Evolutionary conservation across 2,113 vertebrate genomes (phyloP).

Genomic region (Chiloscyllium plagiosum): DNA sequence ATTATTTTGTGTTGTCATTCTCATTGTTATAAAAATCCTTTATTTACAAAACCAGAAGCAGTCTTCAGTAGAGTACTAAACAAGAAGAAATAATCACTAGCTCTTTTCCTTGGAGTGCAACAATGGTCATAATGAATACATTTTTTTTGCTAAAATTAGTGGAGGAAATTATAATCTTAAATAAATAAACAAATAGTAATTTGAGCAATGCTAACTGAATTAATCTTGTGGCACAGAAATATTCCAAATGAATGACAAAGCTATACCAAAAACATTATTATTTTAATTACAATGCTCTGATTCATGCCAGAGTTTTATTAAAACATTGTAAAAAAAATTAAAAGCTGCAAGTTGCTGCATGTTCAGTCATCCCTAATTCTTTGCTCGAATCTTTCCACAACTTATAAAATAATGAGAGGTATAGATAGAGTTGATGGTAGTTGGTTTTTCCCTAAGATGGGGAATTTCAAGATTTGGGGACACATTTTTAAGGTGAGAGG

Average conservation of each 20-base stretch:
- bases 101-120: not conserved
- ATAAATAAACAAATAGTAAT: not conserved
- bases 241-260: not conserved
- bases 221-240: not conserved
- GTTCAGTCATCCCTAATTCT: constrained; percentile 17
- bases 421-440: no score
- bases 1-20: not conserved
- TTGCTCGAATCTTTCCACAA: not conserved
- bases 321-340: constrained; percentile 4
- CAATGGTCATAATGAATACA: not conserved
- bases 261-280: not conserved
- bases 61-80: not conserved
- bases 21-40: not conserved
- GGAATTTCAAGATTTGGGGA: no score
- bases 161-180: not conserved
- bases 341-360: not conserved
- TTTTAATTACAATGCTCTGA: not conserved
- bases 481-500: no score
- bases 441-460: no score
- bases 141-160: not conserved
- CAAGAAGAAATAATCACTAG: not conserved
- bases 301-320: not conserved
- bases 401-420: no score
- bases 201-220: not conserved
- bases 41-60: not conserved